Evolutionary conservation across 1,140 invertebrate genomes (phyloP).

Genomic region (Brachionus rubens): DNA sequence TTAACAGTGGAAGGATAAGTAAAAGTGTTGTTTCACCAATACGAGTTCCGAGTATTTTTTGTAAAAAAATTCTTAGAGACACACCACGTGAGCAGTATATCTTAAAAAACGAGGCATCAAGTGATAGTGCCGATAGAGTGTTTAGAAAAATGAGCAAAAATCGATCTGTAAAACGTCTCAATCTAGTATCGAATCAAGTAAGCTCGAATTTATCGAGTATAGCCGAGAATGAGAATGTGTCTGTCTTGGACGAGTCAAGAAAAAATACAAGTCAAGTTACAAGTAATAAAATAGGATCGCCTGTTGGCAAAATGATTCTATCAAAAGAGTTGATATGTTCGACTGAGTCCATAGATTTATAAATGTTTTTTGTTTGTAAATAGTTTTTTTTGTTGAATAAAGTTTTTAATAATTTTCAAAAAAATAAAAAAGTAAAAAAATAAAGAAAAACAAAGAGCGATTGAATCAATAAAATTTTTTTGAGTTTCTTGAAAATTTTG

Average conservation of each 20-base stretch:
- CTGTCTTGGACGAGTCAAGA: neutral
- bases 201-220: conserved; percentile 31
- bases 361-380: neutral
- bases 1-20: neutral
- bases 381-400: too few relatives aligned
- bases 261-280: neutral
- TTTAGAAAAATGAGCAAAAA: conserved; percentile 11
- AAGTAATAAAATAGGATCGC: neutral
- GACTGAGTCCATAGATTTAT: conserved; percentile 26
- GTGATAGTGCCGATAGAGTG: neutral
- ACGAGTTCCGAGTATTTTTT: conserved; percentile 21
- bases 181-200: neutral
- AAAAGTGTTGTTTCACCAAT: conserved; percentile 10
- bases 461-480: too few relatives aligned
- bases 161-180: neutral
- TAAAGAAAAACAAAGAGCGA: too few relatives aligned
- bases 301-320: conserved; percentile 11
- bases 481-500: too few relatives aligned
- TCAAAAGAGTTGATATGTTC: conserved; percentile 28
- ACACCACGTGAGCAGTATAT: neutral
- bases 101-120: neutral
- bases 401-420: neutral
- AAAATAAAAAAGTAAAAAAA: neutral
- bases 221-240: conserved; percentile 13
- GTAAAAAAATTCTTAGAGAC: conserved; percentile 28